Percentiles rank a stretch among this genome's conserved stretches.
phyloP scores from a whole-genome alignment of 2,797 vertebrate genomes.

The Danio jaintianensis region DNA sequence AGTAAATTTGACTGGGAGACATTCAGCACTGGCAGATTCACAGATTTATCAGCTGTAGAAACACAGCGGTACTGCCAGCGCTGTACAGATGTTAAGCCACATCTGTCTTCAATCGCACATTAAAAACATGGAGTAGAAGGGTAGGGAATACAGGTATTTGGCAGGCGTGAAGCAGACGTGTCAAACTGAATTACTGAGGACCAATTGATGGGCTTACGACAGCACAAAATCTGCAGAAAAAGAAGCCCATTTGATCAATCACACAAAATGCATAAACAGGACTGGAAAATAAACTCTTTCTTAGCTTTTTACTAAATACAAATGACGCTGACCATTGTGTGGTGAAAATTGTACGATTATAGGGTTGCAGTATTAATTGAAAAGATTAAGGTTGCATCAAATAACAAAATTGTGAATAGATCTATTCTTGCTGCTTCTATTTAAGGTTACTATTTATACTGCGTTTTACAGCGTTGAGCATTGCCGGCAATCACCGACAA shows the following conservation, averaged over 20 bases:
- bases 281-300: conserved; percentile 19
- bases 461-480: background rate
- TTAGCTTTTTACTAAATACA: conserved; percentile 17
- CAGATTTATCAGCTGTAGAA: conserved; percentile 49
- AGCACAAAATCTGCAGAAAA: background rate
- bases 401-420: too few relatives aligned
- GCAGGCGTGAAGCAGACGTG: conserved; percentile 8
- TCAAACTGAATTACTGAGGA: conserved; percentile 26
- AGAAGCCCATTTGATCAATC: conserved; percentile 23
- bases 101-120: conserved; percentile 49
- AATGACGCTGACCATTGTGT: background rate
- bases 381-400: too few relatives aligned
- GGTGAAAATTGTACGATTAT: background rate
- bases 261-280: conserved; percentile 27
- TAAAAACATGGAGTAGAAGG: conserved; percentile 41
- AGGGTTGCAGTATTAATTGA: background rate
- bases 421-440: background rate
- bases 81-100: conserved; percentile 43
- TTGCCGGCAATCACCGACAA: background rate
- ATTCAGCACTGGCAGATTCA: conserved; percentile 37
- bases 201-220: conserved; percentile 37
- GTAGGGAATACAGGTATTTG: conserved; percentile 50
- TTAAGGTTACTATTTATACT: background rate
- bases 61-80: conserved; percentile 29
- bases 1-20: conserved; percentile 29